Evolutionary conservation across 23 tunicate species (phyloP).

Genomic region (Styela clava): DNA sequence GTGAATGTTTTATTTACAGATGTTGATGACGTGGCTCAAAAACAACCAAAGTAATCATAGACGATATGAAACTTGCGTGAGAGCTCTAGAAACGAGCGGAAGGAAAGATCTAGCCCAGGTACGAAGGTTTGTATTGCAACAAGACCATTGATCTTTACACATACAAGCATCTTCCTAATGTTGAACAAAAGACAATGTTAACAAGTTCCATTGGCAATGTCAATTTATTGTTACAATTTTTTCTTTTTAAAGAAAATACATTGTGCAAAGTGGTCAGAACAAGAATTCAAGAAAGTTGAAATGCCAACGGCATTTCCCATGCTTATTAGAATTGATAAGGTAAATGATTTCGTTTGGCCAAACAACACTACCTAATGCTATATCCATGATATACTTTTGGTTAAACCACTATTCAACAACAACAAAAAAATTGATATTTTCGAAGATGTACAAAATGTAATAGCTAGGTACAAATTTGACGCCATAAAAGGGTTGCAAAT

Average conservation of each 20-base stretch:
- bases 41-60: constrained; percentile 24
- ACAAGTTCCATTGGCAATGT: too few relatives aligned
- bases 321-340: constrained; percentile 51
- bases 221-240: too few relatives aligned
- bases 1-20: too few relatives aligned
- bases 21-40: constrained; percentile 49
- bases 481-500: too few relatives aligned
- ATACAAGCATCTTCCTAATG: too few relatives aligned
- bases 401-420: too few relatives aligned
- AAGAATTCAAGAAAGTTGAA: constrained; percentile 26
- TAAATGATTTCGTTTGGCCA: constrained; percentile 1
- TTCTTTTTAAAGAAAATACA: constrained; percentile 36
- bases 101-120: constrained; percentile 67
- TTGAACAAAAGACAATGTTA: too few relatives aligned
- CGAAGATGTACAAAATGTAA: not conserved
- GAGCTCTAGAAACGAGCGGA: constrained; percentile 55
- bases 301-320: constrained; percentile 54
- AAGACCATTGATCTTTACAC: too few relatives aligned
- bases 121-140: too few relatives aligned
- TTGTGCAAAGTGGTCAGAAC: constrained; percentile 75
- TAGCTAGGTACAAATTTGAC: not conserved
- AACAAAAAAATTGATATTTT: not conserved
- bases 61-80: constrained; percentile 25
- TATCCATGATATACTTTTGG: too few relatives aligned
- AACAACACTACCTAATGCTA: too few relatives aligned